Evolutionary conservation across 1,140 invertebrate genomes (phyloP).

Genomic region (Drosophila oshimai): DNA sequence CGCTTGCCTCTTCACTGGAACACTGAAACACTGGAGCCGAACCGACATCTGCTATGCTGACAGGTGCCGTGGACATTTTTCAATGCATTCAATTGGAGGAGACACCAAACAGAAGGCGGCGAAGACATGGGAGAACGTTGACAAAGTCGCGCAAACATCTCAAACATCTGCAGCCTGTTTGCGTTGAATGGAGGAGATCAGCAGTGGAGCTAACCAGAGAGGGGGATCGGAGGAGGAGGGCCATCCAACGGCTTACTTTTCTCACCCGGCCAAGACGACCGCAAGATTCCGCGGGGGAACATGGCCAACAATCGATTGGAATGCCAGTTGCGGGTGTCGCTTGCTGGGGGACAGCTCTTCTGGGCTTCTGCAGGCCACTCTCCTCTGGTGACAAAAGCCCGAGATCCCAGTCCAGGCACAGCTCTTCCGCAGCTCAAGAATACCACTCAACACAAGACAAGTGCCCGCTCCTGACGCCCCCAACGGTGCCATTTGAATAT

Average conservation of each 20-base stretch:
- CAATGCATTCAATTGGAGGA: conserved; percentile 48
- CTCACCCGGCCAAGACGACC: conserved; percentile 50
- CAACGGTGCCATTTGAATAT: conserved; percentile 76
- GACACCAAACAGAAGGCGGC: conserved; percentile 21
- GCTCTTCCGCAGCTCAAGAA: neutral
- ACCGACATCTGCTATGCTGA: conserved; percentile 33
- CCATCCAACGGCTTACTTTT: conserved; percentile 61
- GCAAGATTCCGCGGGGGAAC: conserved; percentile 45
- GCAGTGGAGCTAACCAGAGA: neutral
- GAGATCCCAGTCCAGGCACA: conserved; percentile 10
- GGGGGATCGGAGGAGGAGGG: neutral
- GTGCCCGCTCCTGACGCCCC: conserved; percentile 41
- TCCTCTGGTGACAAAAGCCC: conserved; percentile 43
- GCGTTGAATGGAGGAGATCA: conserved; percentile 36
- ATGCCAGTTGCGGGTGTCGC: conserved; percentile 64
- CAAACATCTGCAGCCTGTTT: conserved; percentile 60
- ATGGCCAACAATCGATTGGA: conserved; percentile 71
- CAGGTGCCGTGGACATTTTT: conserved; percentile 65
- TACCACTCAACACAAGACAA: conserved; percentile 9
- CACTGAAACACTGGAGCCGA: neutral
- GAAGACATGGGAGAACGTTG: conserved; percentile 27
- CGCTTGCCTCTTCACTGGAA: conserved; percentile 16
- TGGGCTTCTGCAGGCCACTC: conserved; percentile 7
- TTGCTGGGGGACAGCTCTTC: conserved; percentile 8
- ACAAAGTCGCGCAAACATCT: conserved; percentile 71